Conservation (phyloP, 2,113 vertebrate genomes). For the Lasiurus borealis region DNA sequence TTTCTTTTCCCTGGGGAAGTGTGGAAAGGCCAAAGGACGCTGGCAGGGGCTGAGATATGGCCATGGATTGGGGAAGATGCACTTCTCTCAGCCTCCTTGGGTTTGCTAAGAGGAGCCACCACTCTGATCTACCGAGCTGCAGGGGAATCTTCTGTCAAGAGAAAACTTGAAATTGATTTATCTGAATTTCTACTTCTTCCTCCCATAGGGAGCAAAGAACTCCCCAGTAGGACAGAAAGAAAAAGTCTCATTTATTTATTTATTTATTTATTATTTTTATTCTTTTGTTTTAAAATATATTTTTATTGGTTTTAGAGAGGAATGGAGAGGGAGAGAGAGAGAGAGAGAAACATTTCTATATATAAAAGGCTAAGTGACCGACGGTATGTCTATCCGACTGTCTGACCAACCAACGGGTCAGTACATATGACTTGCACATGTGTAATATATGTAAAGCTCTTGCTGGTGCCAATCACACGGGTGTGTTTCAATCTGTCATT, state of each 20-base stretch:
- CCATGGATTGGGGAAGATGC: constrained; percentile 49
- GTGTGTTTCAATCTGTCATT: too few relatives aligned
- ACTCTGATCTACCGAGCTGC: background rate
- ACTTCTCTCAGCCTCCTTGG: background rate
- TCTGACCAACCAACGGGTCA: too few relatives aligned
- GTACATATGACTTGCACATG: too few relatives aligned
- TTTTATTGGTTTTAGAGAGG: too few relatives aligned
- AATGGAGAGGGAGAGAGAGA: too few relatives aligned
- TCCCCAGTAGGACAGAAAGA: background rate
- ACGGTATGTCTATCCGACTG: too few relatives aligned
- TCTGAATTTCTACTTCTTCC: background rate
- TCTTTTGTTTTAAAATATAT: too few relatives aligned
- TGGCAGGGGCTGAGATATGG: constrained; percentile 85
- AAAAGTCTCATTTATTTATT: background rate
- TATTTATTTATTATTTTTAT: too few relatives aligned
- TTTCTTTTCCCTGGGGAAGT: constrained; percentile 84
- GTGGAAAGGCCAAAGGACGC: constrained; percentile 86
- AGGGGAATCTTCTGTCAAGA: background rate
- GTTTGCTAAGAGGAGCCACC: background rate
- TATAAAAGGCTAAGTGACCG: too few relatives aligned
- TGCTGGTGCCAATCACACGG: too few relatives aligned
- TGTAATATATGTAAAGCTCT: too few relatives aligned
- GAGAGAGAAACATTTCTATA: too few relatives aligned
- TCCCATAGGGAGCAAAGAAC: background rate
- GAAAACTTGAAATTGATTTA: background rate